Conservation (phyloP, 1,140 invertebrate genomes). For the Musca vetustissima region DNA sequence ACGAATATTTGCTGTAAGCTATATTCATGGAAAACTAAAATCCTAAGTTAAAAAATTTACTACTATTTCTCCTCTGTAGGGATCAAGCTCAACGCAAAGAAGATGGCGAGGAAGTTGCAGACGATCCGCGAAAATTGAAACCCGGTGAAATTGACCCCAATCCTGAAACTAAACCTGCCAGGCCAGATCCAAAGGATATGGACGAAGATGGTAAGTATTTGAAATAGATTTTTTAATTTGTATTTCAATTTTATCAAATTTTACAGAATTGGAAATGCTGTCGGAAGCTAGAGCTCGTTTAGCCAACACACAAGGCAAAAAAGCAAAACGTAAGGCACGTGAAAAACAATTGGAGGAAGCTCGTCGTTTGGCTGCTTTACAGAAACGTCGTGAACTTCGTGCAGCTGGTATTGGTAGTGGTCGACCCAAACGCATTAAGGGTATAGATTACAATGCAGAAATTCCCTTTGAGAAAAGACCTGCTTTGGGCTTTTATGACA, state of each 20-base stretch:
- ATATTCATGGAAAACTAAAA: background rate
- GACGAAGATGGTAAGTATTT: constrained; percentile 88
- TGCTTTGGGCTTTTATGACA: constrained; percentile 91
- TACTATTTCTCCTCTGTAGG: constrained; percentile 56
- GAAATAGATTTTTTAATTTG: background rate
- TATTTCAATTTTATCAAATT: constrained; percentile 22
- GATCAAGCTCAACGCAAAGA: constrained; percentile 99
- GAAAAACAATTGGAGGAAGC: constrained; percentile 99
- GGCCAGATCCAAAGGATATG: constrained; percentile 99
- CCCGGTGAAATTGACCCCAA: constrained; percentile 99
- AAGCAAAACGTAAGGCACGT: constrained; percentile 97
- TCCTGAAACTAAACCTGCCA: constrained; percentile 98
- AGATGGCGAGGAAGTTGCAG: constrained; percentile 86
- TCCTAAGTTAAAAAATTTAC: background rate
- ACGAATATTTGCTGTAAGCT: constrained; percentile 91
- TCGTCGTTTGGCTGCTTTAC: constrained; percentile 89
- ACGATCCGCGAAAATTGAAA: constrained; percentile 95
- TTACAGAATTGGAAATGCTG: constrained; percentile 94
- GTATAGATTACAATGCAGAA: constrained; percentile 97
- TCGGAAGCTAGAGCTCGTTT: constrained; percentile 97
- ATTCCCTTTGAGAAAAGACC: constrained; percentile 97
- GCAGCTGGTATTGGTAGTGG: constrained; percentile 89
- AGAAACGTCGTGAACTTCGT: constrained; percentile 93
- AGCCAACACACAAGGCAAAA: constrained; percentile 99
- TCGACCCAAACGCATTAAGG: constrained; percentile 56